Evolutionary conservation across 2,113 vertebrate species (phyloP).

Genomic region (Psephotus haematonotus): DNA sequence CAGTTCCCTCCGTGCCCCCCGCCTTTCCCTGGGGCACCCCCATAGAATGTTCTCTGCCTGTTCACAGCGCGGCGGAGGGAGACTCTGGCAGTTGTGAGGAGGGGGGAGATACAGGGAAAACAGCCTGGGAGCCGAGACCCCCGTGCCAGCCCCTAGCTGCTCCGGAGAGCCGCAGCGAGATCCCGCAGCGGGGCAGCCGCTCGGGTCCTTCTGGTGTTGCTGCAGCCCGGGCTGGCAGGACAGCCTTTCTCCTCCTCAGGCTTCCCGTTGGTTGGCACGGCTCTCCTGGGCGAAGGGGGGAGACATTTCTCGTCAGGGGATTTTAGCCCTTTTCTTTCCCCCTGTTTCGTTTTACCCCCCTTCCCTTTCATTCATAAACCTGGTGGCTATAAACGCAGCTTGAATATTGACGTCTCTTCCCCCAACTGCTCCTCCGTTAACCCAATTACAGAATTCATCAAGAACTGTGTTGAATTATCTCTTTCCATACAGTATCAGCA

Average conservation of each 20-base stretch:
- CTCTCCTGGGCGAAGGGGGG: constrained; percentile 3
- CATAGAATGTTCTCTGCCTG: not conserved
- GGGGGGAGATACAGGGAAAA: not conserved
- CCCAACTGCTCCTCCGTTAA: constrained; percentile 85
- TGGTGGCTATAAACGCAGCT: constrained; percentile 79
- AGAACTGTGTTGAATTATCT: constrained; percentile 91
- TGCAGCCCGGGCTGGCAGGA: not conserved
- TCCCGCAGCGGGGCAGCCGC: not conserved
- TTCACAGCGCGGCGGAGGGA: not conserved
- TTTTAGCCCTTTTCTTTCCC: constrained; percentile 35
- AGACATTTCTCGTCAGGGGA: constrained; percentile 36
- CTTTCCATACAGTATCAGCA: constrained; percentile 89
- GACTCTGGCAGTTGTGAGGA: not conserved
- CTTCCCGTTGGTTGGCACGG: not conserved
- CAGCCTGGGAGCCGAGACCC: not conserved
- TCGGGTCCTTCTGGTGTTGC: not conserved
- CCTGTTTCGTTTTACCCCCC: not conserved
- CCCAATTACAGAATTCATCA: constrained; percentile 90
- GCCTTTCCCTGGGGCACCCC: not conserved
- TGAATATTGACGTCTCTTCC: constrained; percentile 84
- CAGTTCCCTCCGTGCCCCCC: too few relatives aligned
- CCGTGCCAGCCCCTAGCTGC: not conserved
- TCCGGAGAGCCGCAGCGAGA: not conserved
- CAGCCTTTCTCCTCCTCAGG: not conserved
- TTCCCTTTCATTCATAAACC: constrained; percentile 78